A percentile compares a stretch with the other conserved stretches of the same genome.
Conservation (phyloP, 2,888 invertebrate genomes). For the Fabriciana adippe region DNA sequence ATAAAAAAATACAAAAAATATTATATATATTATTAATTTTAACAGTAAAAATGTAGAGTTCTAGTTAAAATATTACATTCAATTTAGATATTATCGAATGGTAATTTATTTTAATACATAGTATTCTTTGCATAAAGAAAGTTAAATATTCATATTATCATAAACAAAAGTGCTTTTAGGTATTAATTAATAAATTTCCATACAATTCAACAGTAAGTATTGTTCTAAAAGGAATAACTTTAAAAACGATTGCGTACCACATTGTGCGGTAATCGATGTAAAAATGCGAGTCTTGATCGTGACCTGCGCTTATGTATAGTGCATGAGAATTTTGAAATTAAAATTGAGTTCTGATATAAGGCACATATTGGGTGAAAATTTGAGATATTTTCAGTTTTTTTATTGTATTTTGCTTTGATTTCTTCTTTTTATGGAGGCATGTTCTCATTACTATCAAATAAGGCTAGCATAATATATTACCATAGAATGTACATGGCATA, state of each 20-base stretch:
- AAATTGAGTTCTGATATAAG: slow-evolving; percentile 8
- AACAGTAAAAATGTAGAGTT: too few relatives aligned
- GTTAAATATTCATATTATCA: slow-evolving; percentile 19
- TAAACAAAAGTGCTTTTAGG: slow-evolving; percentile 24
- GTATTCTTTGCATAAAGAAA: slow-evolving; percentile 1
- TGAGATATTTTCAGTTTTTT: neutral
- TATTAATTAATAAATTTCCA: slow-evolving; percentile 57
- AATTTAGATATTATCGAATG: too few relatives aligned
- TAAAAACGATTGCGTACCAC: slow-evolving; percentile 52
- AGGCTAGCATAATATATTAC: too few relatives aligned
- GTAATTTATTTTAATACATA: neutral
- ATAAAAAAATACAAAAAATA: neutral
- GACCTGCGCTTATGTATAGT: slow-evolving; percentile 58
- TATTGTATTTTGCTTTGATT: too few relatives aligned
- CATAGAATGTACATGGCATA: too few relatives aligned
- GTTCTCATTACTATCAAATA: too few relatives aligned
- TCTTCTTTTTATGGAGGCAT: too few relatives aligned
- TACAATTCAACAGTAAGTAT: slow-evolving; percentile 52
- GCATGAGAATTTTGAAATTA: slow-evolving; percentile 18
- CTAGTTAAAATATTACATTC: too few relatives aligned
- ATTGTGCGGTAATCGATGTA: slow-evolving; percentile 69
- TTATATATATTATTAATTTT: too few relatives aligned
- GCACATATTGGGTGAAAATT: neutral
- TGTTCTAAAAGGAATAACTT: slow-evolving; percentile 35
- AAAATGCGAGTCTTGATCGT: slow-evolving; percentile 79